Evolutionary conservation across 2,113 vertebrate genomes (phyloP).

Genomic region (Rhinolophus sinicus): DNA sequence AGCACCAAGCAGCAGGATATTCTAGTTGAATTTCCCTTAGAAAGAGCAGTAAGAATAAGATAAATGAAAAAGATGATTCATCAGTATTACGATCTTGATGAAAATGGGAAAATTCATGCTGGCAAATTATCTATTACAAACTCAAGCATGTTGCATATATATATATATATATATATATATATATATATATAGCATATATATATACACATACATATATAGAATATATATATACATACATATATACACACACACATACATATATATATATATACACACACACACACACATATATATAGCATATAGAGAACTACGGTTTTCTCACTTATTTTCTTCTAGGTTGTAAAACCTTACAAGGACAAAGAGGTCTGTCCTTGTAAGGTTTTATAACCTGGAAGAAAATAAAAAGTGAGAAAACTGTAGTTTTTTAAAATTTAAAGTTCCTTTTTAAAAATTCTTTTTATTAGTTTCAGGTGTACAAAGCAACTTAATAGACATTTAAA

Average conservation of each 20-base stretch:
- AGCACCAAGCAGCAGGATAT: background rate
- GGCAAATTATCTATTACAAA: background rate
- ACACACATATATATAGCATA: no score
- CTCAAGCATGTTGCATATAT: background rate
- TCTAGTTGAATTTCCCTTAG: conserved; percentile 12
- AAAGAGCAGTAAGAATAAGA: conserved; percentile 20
- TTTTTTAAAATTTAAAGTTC: conserved; percentile 12
- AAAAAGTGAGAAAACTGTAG: background rate
- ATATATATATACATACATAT: no score
- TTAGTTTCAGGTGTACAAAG: no score
- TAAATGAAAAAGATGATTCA: conserved; percentile 22
- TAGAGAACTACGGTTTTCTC: no score
- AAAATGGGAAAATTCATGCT: conserved; percentile 27
- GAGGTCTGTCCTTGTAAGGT: background rate
- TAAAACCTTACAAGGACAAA: conserved; percentile 13
- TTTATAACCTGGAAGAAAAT: conserved; percentile 15
- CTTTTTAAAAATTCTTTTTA: no score
- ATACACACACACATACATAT: no score
- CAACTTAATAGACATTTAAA: no score
- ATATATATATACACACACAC: no score
- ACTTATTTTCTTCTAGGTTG: background rate
- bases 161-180: background rate
- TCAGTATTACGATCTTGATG: background rate
- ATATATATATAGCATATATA: no score
- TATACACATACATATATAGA: no score